phyloP scores from a whole-genome alignment of 2,797 vertebrate species.

The Aldrovandia affinis region DNA sequence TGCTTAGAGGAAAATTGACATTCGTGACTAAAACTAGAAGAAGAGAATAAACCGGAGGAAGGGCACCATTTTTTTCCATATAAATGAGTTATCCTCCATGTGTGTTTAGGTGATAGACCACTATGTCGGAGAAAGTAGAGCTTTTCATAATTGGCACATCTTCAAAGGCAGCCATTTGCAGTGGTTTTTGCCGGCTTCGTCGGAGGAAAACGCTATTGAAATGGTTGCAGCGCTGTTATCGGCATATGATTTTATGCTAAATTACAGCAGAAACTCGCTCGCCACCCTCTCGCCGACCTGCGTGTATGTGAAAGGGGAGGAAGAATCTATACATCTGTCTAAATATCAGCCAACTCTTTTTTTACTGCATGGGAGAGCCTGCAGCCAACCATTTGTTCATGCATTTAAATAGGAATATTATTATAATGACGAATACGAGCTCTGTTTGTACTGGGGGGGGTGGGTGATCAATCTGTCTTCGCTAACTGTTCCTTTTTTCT shows the following conservation, averaged over 20 bases:
- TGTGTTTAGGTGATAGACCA: conserved; percentile 37
- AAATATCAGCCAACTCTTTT: conserved; percentile 37
- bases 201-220: conserved; percentile 28
- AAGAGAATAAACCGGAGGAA: conserved; percentile 33
- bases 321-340: conserved; percentile 56
- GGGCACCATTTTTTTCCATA: conserved; percentile 41
- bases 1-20: conserved; percentile 48
- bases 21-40: conserved; percentile 31
- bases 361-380: conserved; percentile 72
- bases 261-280: conserved; percentile 44
- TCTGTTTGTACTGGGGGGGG: conserved; percentile 69
- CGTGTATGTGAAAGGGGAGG: conserved; percentile 43
- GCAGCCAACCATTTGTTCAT: conserved; percentile 87
- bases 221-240: conserved; percentile 16
- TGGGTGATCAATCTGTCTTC: conserved; percentile 70
- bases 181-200: conserved; percentile 34
- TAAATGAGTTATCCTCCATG: conserved; percentile 17
- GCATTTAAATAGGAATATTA: conserved; percentile 99
- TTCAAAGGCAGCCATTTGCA: conserved; percentile 11
- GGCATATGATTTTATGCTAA: conserved; percentile 31
- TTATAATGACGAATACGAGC: conserved; percentile 86
- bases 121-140: conserved; percentile 23
- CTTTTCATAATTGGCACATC: conserved; percentile 26
- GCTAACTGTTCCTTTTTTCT: conserved; percentile 45
- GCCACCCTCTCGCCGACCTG: conserved; percentile 40